A percentile compares a stretch with the other conserved stretches of the same genome.
These are phyloP conservation scores for Oligia fasciuncula DNA, from an alignment of 2,888 invertebrate genomes.

Conservation along the genomic window DNA sequence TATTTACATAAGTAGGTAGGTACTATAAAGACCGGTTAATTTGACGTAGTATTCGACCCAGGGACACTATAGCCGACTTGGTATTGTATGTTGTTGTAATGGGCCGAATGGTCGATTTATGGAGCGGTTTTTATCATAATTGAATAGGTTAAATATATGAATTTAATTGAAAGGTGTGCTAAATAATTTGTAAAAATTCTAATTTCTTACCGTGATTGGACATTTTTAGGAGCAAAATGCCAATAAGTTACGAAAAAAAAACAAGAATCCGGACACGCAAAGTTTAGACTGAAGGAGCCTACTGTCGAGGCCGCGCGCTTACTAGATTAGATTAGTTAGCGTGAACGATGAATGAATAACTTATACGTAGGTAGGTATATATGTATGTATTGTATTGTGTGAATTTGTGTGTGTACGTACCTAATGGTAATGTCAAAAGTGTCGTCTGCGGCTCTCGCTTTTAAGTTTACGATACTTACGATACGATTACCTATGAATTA, in stretches of 20 bases:
- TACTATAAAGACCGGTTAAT: constrained; percentile 10
- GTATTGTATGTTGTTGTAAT: neutral
- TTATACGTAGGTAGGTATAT: neutral
- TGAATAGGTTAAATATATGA: neutral
- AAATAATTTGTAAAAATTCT: neutral
- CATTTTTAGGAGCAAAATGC: constrained; percentile 24
- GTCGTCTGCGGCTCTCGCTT: constrained; percentile 9
- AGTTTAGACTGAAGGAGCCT: constrained; percentile 12
- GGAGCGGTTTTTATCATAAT: neutral
- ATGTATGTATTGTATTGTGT: neutral
- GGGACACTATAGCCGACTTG: neutral
- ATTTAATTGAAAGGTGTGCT: neutral
- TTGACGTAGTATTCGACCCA: neutral
- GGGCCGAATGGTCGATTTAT: neutral
- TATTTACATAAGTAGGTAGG: constrained; percentile 3
- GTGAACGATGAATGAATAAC: neutral
- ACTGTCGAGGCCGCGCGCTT: constrained; percentile 27
- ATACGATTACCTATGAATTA: neutral
- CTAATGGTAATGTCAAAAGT: constrained; percentile 22
- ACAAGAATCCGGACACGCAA: constrained; percentile 8
- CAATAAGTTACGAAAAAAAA: neutral
- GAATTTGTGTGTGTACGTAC: no score
- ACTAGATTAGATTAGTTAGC: constrained; percentile 17
- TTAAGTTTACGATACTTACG: constrained; percentile 15
- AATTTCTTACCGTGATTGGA: constrained; percentile 48